These are phyloP conservation scores for Prunella himalayana DNA, from an alignment of 2,113 vertebrate genomes.

Conservation along the genomic window DNA sequence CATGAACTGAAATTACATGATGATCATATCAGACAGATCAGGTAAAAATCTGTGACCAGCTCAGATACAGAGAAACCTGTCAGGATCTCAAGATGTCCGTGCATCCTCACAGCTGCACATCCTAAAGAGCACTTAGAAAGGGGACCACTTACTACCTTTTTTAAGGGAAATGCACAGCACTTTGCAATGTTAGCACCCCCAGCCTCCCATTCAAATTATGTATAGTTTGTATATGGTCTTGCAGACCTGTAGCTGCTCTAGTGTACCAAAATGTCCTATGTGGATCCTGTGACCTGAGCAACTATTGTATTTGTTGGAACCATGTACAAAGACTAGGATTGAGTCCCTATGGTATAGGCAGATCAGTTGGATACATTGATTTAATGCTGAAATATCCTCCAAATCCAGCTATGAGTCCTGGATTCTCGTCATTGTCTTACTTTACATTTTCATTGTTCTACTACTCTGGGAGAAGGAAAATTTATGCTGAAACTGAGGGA, in stretches of 20 bases:
- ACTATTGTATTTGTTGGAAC: neutral
- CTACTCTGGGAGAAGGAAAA: neutral
- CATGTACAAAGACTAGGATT: neutral
- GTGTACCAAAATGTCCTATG: neutral
- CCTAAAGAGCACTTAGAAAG: neutral
- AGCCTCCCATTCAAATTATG: neutral
- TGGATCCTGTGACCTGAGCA: neutral
- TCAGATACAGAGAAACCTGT: neutral
- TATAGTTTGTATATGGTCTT: neutral
- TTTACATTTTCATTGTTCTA: neutral
- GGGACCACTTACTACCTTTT: neutral
- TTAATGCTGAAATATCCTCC: neutral
- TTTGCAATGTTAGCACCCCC: neutral
- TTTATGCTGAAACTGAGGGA: neutral
- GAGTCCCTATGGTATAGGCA: neutral
- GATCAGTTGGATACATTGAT: neutral
- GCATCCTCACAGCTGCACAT: neutral
- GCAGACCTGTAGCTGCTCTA: neutral
- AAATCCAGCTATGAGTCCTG: neutral
- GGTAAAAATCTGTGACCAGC: neutral
- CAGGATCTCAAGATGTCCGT: fast-evolving
- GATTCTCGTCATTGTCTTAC: neutral
- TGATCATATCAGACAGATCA: neutral
- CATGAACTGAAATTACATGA: neutral
- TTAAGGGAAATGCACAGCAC: neutral